Evolutionary conservation across 2,888 invertebrate genomes (phyloP), one percentile per base, ranked within the genome.

Genomic region (Amphiduros pacificus): DNA sequence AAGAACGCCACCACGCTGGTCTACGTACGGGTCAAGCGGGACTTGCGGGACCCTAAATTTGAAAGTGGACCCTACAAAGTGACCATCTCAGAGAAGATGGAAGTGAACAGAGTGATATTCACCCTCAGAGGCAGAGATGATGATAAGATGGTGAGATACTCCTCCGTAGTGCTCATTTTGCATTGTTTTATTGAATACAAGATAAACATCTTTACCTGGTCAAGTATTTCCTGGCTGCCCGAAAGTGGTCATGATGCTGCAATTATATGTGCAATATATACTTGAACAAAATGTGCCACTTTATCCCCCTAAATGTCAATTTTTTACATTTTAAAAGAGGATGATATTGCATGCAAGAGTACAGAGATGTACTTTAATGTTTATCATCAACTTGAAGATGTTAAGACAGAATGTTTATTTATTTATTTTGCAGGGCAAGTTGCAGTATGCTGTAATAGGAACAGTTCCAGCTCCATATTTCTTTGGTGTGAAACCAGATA

Each of bases 71-170:
- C 57, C 1, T 73, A 70, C 57, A 26, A 52, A 4, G 53, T 61
- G 6, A 65, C 66, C 3, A 73, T 78, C 24, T 58, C 61, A 1
- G 77, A 78, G 60, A 75, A 71, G 1, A 57, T 63, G 11, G 48
- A 63, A 1, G 73, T 76, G 2, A 74, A 74, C 1, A 62, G 66
- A 11, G 58, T 65, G 28, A 56, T 78, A n/a, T 36, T 74, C 20
- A 68, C 64, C 17, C 68, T 77, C 6, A 41, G 60, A 11, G 77
- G 77, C 22, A 56, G 51, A 2, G 78, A 78, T 53, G 59, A 26
- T 44, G 78, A 78, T 62, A 61, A 60, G 4, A 62, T 61, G 61
- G 77, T 77, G 27, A 22, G 44, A 22, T 11, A 36, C 36, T 36
- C 36, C 17, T n/a, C n/a, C n/a, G n/a, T 9, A 36, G 9, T 36